Evolutionary conservation across 2,113 vertebrate species (phyloP).

Genomic region (Procavia capensis): DNA sequence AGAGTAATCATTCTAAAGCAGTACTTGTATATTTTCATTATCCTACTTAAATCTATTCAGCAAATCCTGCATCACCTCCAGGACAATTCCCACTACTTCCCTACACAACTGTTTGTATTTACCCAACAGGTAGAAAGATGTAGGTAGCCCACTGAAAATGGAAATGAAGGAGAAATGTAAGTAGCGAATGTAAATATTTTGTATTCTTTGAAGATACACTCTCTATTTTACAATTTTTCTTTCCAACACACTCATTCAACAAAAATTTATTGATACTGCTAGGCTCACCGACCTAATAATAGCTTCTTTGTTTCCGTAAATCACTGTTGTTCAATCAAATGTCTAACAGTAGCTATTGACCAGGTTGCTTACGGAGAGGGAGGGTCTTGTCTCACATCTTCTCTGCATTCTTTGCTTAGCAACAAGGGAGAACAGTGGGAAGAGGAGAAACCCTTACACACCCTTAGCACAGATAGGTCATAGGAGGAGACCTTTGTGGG

Average conservation of each 20-base stretch:
- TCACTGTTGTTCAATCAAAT: neutral
- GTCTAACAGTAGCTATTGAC: neutral
- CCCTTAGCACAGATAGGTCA: neutral
- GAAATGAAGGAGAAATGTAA: neutral
- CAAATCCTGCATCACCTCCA: neutral
- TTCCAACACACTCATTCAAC: conserved; percentile 36
- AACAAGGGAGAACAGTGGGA: neutral
- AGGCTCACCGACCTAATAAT: neutral
- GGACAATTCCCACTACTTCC: neutral
- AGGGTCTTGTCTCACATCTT: neutral
- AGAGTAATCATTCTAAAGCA: conserved; percentile 24
- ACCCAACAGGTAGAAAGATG: neutral
- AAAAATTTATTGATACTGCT: neutral
- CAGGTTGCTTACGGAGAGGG: neutral
- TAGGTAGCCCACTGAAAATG: neutral
- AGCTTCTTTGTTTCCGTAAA: neutral
- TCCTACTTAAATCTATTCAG: neutral
- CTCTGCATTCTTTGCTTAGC: neutral
- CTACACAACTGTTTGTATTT: neutral
- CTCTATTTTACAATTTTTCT: conserved; percentile 33
- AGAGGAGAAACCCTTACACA: neutral
- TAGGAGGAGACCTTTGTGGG: neutral
- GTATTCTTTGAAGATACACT: neutral
- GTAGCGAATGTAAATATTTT: neutral
- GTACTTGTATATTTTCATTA: neutral